phyloP scores from a whole-genome alignment of 2,797 vertebrate species.

The Chiroxiphia lanceolata region DNA sequence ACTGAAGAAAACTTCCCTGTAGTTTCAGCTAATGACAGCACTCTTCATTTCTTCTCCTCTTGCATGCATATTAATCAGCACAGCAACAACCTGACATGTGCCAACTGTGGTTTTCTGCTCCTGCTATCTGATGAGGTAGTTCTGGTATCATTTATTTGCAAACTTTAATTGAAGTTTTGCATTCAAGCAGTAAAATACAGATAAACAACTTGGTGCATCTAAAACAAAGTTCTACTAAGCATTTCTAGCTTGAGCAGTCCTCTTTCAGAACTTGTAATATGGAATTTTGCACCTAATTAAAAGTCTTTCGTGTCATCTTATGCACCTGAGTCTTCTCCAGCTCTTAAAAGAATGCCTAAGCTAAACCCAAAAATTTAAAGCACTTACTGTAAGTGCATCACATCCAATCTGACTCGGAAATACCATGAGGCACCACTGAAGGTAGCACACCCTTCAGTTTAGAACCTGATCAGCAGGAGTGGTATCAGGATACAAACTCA shows the following conservation, averaged over 20 bases:
- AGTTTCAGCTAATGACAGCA: conserved; percentile 32
- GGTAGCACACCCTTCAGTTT: not conserved
- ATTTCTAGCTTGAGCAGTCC: not conserved
- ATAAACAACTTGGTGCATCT: accelerated
- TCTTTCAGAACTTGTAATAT: not conserved
- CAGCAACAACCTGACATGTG: not conserved
- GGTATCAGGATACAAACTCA: not conserved
- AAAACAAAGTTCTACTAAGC: not conserved
- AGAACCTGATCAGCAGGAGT: not conserved
- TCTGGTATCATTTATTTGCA: not conserved
- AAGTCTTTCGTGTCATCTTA: not conserved
- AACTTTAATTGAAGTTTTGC: not conserved
- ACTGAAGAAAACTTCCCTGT: conserved; percentile 1
- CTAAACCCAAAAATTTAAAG: not conserved
- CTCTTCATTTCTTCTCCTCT: conserved; percentile 18
- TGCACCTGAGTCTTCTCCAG: not conserved
- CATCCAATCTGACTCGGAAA: not conserved
- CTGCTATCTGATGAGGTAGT: not conserved
- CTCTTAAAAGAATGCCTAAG: not conserved
- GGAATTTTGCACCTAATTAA: not conserved
- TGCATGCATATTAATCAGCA: not conserved
- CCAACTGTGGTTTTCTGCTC: not conserved
- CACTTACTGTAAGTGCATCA: not conserved
- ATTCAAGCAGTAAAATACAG: not conserved
- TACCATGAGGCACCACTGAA: not conserved